Evolutionary conservation across 2,888 invertebrate genomes (phyloP).

Genomic region (Mythimna loreyi): DNA sequence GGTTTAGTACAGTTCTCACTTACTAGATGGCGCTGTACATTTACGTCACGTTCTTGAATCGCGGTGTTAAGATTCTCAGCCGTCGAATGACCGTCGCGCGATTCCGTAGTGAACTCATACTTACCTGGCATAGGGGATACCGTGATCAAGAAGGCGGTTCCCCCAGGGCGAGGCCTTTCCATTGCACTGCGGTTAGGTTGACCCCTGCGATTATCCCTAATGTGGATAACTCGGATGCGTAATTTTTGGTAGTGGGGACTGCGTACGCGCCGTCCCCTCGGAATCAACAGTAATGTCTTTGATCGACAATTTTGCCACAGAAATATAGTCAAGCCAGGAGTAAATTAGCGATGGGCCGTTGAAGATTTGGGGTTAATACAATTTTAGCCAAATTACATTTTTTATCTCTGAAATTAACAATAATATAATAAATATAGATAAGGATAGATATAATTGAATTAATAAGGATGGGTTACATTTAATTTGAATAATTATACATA

Average conservation of each 20-base stretch:
- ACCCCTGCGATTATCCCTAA: constrained; percentile 29
- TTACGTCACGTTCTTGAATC: constrained; percentile 22
- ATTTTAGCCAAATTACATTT: too few species aligned
- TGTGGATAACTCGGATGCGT: constrained; percentile 32
- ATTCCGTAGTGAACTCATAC: constrained; percentile 1
- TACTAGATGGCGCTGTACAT: constrained; percentile 5
- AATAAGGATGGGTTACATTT: too few species aligned
- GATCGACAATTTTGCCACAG: too few species aligned
- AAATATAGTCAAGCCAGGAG: too few species aligned
- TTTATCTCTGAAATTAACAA: too few species aligned
- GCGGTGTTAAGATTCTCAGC: constrained; percentile 26
- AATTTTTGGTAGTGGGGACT: constrained; percentile 29
- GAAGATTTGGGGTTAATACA: too few species aligned
- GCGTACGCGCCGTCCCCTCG: constrained; percentile 22
- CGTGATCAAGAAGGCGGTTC: constrained; percentile 29
- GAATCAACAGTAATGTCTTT: too few species aligned
- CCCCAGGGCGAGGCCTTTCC: constrained; percentile 32
- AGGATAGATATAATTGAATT: too few species aligned
- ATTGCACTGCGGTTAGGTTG: constrained; percentile 35
- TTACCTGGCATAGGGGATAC: constrained; percentile 33
- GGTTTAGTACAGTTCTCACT: neutral
- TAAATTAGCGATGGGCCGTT: too few species aligned
- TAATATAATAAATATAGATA: too few species aligned
- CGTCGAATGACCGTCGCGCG: constrained; percentile 15
- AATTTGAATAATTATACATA: too few species aligned